A percentile compares a stretch with the other conserved stretches of the same genome.
These are phyloP conservation scores for Psettodes erumei DNA, from an alignment of 2,113 vertebrate genomes.

Conservation along the genomic window DNA sequence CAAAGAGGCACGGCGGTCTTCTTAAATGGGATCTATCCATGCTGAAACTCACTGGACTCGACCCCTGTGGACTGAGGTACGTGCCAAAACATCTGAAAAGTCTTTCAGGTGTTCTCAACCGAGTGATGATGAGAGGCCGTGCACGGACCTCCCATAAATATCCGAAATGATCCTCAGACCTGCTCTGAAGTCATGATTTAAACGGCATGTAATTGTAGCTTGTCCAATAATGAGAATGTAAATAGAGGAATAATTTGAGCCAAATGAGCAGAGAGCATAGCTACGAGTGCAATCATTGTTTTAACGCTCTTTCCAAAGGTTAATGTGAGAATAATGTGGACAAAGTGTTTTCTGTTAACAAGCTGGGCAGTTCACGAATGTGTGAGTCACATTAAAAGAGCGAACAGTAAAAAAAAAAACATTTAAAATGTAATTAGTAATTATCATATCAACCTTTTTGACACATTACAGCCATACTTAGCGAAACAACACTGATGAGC, in stretches of 20 bases:
- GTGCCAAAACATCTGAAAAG: constrained; percentile 45
- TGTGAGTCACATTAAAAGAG: constrained; percentile 10
- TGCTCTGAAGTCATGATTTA: constrained; percentile 7
- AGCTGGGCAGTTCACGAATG: constrained; percentile 10
- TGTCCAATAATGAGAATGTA: constrained; percentile 1
- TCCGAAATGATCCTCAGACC: neutral
- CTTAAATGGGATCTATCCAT: constrained; percentile 58
- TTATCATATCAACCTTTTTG: constrained; percentile 15
- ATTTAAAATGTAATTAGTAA: constrained; percentile 25
- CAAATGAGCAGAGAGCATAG: constrained; percentile 25
- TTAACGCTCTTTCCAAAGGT: constrained; percentile 52
- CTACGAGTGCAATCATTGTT: constrained; percentile 33
- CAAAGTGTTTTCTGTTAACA: constrained; percentile 38
- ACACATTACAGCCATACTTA: neutral
- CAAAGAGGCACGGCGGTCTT: constrained; percentile 33
- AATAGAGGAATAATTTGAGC: constrained; percentile 28
- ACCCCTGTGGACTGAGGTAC: constrained; percentile 13
- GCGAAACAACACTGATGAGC: neutral
- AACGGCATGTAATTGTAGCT: constrained; percentile 15
- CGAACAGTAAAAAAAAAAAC: constrained; percentile 3
- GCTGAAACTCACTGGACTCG: constrained; percentile 51
- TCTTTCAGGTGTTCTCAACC: constrained; percentile 36
- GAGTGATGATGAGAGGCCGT: constrained; percentile 3
- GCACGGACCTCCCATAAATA: neutral
- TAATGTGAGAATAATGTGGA: constrained; percentile 40